Evolutionary conservation across 2,888 invertebrate genomes (phyloP).

Genomic region (Patella ulyssiponensis): DNA sequence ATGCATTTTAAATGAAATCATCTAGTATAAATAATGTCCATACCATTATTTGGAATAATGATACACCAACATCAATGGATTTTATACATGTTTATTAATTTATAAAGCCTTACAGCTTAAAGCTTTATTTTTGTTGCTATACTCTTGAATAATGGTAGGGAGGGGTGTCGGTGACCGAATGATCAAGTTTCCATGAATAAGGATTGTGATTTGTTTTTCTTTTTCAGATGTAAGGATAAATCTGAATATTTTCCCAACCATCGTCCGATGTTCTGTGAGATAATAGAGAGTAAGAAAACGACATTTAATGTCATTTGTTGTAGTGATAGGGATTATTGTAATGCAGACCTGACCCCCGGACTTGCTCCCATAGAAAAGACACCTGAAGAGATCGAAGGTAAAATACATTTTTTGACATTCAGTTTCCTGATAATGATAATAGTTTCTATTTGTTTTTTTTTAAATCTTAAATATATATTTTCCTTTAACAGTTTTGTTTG

Average conservation of each 20-base stretch:
- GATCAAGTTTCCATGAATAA: too few species aligned
- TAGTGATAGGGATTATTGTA: slow-evolving; percentile 54
- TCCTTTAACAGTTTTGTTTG: too few species aligned
- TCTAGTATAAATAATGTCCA: too few species aligned
- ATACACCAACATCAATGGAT: too few species aligned
- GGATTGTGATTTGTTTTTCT: neutral
- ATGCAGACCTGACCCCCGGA: slow-evolving; percentile 47
- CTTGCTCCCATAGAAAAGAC: slow-evolving; percentile 42
- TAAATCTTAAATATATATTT: neutral
- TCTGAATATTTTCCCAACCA: slow-evolving; percentile 34
- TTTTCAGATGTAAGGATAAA: slow-evolving; percentile 47
- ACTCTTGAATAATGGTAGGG: too few species aligned
- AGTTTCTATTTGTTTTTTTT: slow-evolving; percentile 9
- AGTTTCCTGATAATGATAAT: neutral
- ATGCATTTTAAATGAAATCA: too few species aligned
- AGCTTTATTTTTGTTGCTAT: too few species aligned
- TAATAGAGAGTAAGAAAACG: slow-evolving; percentile 18
- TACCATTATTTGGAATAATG: too few species aligned
- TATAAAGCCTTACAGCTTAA: too few species aligned
- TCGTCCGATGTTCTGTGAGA: slow-evolving; percentile 48
- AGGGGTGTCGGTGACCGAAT: too few species aligned
- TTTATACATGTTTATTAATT: too few species aligned
- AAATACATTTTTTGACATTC: neutral
- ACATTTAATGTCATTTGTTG: slow-evolving; percentile 52
- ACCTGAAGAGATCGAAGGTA: neutral